Percentiles rank a stretch among this genome's conserved stretches.
Evolutionary conservation across 2,888 invertebrate genomes (phyloP).

Genomic region (Eupsilia transversa): DNA sequence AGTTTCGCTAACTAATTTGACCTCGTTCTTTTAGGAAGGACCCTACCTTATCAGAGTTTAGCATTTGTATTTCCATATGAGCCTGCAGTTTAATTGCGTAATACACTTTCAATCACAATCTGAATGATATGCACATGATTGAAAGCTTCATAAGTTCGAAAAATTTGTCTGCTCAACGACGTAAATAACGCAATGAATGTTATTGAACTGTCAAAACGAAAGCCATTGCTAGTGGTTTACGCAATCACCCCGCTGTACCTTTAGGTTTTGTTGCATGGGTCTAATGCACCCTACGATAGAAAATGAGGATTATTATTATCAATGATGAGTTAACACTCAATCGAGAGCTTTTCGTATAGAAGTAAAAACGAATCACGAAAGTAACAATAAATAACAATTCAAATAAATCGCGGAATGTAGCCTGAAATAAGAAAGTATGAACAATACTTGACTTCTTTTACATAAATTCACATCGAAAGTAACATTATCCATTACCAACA

Average conservation of each 20-base stretch:
- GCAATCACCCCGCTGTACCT: background rate
- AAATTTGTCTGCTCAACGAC: too few relatives aligned
- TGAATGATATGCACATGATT: too few relatives aligned
- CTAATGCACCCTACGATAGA: background rate
- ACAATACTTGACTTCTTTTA: slow-evolving; percentile 47
- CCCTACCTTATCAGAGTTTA: too few relatives aligned
- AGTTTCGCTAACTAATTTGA: background rate
- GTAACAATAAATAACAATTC: slow-evolving; percentile 19
- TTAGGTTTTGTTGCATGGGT: background rate
- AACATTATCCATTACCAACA: slow-evolving; percentile 71
- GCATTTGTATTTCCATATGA: background rate
- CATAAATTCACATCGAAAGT: slow-evolving; percentile 65
- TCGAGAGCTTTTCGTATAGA: background rate
- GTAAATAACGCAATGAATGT: too few relatives aligned
- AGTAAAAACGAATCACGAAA: background rate
- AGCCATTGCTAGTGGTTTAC: too few relatives aligned
- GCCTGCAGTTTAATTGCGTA: background rate
- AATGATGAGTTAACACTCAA: background rate
- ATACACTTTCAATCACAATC: too few relatives aligned
- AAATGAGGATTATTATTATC: background rate
- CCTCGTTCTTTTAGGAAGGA: background rate
- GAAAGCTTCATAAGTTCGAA: too few relatives aligned
- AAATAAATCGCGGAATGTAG: slow-evolving; percentile 30
- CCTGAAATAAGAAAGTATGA: slow-evolving; percentile 36
- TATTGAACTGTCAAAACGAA: too few relatives aligned